phyloP scores from a whole-genome alignment of 2,888 invertebrate genomes.

The Pristionchus exspectatus region DNA sequence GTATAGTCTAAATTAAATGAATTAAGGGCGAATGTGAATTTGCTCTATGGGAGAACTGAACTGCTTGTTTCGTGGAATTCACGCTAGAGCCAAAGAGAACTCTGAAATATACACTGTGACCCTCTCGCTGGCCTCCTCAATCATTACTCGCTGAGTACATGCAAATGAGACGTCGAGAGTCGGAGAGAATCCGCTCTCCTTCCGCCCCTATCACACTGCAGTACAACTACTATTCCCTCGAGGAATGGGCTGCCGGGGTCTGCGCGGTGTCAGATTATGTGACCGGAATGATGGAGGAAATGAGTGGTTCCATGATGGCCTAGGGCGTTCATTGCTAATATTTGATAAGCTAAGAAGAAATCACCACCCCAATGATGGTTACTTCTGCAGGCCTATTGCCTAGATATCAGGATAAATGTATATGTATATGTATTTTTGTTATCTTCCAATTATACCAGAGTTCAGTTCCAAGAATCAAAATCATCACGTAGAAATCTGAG shows the following conservation, averaged over 20 bases:
- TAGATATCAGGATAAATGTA: too few species aligned
- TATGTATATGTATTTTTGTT: too few species aligned
- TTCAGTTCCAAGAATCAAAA: too few species aligned
- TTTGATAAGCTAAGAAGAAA: too few species aligned
- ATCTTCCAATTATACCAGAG: too few species aligned
- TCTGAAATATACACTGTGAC: not conserved
- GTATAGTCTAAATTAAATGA: not conserved
- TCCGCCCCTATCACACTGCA: not conserved
- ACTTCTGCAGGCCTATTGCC: too few species aligned
- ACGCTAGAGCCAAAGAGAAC: not conserved
- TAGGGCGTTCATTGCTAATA: not conserved
- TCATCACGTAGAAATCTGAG: too few species aligned
- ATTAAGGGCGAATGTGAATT: not conserved
- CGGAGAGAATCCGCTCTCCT: not conserved
- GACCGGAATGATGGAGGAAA: slow-evolving; percentile 15
- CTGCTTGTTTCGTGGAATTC: not conserved
- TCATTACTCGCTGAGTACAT: slow-evolving; percentile 45
- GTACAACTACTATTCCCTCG: slow-evolving; percentile 26
- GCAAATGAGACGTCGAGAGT: slow-evolving; percentile 47
- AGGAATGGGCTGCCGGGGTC: not conserved
- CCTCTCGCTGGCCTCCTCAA: slow-evolving; percentile 15
- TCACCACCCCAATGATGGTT: too few species aligned
- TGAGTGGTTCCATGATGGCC: not conserved
- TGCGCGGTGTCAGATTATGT: slow-evolving; percentile 10
- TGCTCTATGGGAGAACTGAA: not conserved